These are phyloP conservation scores for Merodon equestris DNA, from an alignment of 2,888 invertebrate species.

Conservation along the genomic window DNA sequence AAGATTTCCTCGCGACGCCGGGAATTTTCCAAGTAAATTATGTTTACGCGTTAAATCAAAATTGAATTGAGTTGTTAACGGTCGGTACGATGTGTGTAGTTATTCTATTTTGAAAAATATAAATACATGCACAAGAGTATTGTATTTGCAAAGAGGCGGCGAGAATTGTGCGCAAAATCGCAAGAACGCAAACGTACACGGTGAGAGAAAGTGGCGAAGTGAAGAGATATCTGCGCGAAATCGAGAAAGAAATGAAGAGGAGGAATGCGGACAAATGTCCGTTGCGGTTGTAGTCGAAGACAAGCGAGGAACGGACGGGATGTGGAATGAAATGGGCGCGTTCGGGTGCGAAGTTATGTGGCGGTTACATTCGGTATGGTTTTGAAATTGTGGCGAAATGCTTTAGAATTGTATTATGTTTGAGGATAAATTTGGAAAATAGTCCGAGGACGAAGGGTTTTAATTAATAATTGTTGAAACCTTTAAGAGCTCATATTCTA, in stretches of 20 bases:
- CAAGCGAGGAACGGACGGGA: conserved; percentile 28
- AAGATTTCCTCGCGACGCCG: background rate
- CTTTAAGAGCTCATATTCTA: too few species aligned
- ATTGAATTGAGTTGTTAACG: conserved; percentile 34
- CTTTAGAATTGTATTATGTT: too few species aligned
- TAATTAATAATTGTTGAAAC: too few species aligned
- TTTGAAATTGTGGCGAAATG: conserved; percentile 5
- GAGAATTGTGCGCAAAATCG: conserved; percentile 48
- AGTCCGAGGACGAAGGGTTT: too few species aligned
- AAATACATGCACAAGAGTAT: conserved; percentile 48
- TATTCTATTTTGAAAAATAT: conserved; percentile 29
- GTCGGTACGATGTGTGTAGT: conserved; percentile 21
- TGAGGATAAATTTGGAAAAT: too few species aligned
- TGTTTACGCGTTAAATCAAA: background rate
- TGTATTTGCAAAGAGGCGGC: conserved; percentile 48
- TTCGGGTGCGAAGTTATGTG: conserved; percentile 3
- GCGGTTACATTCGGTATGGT: background rate
- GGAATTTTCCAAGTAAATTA: too few species aligned
- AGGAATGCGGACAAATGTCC: conserved; percentile 46
- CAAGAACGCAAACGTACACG: conserved; percentile 46
- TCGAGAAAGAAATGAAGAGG: conserved; percentile 37
- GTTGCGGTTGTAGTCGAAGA: conserved; percentile 36
- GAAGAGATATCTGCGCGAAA: conserved; percentile 51
- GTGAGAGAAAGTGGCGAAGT: conserved; percentile 41
- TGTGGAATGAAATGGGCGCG: background rate